These are phyloP conservation scores for Meandrusa payeni DNA, from an alignment of 2,888 invertebrate species.

Conservation along the genomic window DNA sequence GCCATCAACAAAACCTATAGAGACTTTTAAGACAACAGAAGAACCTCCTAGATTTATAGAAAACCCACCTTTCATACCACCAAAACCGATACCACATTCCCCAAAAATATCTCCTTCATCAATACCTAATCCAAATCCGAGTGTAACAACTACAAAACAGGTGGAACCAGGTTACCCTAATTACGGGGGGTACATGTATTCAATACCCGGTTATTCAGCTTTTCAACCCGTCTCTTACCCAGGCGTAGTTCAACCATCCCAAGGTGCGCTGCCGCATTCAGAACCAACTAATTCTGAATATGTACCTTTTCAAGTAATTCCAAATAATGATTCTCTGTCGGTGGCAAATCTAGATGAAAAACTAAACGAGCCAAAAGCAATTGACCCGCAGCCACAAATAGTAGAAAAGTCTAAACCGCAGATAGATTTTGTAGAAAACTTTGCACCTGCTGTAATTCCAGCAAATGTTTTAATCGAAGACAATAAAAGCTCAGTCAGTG, in stretches of 20 bases:
- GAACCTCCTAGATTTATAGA: conserved; percentile 46
- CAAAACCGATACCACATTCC: conserved; percentile 59
- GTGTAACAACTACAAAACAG: conserved; percentile 56
- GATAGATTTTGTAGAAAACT: conserved; percentile 66
- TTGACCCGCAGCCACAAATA: conserved; percentile 29
- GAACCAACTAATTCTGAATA: conserved; percentile 43
- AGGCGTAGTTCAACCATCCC: conserved; percentile 42
- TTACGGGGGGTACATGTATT: conserved; percentile 64
- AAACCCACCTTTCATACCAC: conserved; percentile 49
- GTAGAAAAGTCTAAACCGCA: conserved; percentile 35
- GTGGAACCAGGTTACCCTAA: conserved; percentile 57
- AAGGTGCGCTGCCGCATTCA: conserved; percentile 36
- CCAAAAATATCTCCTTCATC: conserved; percentile 74
- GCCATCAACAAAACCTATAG: conserved; percentile 43
- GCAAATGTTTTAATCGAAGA: conserved; percentile 39
- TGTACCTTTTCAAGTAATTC: conserved; percentile 33
- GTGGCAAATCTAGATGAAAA: conserved; percentile 32
- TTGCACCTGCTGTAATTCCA: conserved; percentile 57
- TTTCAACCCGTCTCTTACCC: conserved; percentile 67
- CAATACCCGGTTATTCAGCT: conserved; percentile 71
- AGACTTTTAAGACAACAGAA: conserved; percentile 46
- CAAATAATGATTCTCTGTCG: conserved; percentile 34
- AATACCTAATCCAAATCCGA: conserved; percentile 71
- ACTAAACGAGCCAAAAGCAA: conserved; percentile 31
- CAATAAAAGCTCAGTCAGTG: conserved; percentile 35